phyloP scores from a whole-genome alignment of 2,113 vertebrate genomes.

The Lanius collurio region DNA sequence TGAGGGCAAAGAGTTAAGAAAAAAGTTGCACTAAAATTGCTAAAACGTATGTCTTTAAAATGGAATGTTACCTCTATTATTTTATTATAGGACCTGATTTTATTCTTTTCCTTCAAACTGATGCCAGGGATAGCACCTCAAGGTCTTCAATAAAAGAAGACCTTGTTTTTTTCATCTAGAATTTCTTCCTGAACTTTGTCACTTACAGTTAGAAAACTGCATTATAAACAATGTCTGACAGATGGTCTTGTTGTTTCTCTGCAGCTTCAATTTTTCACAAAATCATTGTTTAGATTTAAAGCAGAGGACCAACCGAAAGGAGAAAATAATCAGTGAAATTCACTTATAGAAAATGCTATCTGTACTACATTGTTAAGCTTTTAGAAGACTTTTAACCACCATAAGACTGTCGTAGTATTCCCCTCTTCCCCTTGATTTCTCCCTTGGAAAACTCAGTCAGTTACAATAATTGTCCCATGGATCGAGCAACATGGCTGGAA shows the following conservation, averaged over 20 bases:
- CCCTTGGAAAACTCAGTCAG: neutral
- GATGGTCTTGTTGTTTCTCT: neutral
- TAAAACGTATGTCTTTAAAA: neutral
- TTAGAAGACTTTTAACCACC: neutral
- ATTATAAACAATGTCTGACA: neutral
- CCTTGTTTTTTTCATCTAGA: neutral
- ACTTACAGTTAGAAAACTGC: neutral
- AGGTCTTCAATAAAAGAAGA: neutral
- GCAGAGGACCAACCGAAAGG: neutral
- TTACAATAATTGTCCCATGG: neutral
- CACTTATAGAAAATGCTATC: neutral
- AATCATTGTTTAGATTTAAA: neutral
- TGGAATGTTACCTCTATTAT: neutral
- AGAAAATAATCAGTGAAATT: neutral
- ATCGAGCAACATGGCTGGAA: neutral
- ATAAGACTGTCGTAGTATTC: neutral
- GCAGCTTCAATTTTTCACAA: neutral
- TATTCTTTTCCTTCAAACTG: neutral
- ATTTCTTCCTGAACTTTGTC: neutral
- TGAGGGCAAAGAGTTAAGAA: neutral
- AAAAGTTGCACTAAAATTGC: neutral
- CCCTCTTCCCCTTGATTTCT: fast-evolving
- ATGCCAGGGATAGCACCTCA: neutral
- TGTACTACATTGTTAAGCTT: neutral
- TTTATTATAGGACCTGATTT: neutral